Evolutionary conservation across 2,888 invertebrate genomes (phyloP).

Genomic region (Neoaliturus tenellus): DNA sequence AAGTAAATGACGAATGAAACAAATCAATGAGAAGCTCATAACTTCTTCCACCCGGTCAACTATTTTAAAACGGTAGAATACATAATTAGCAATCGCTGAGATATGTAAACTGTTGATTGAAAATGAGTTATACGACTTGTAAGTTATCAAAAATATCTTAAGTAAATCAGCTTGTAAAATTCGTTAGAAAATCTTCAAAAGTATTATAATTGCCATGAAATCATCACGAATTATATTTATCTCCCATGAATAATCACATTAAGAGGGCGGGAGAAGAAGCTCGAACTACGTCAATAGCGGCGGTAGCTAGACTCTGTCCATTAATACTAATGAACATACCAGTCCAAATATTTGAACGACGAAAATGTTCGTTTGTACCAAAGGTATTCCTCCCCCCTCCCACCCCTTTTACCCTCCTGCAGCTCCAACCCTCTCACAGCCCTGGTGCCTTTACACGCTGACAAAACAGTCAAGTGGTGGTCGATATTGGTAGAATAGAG

Average conservation of each 20-base stretch:
- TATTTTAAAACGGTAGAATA: too few relatives aligned
- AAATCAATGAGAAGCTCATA: too few relatives aligned
- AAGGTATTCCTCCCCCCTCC: background rate
- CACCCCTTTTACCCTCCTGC: background rate
- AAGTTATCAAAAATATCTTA: too few relatives aligned
- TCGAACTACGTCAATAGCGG: background rate
- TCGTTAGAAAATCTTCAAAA: too few relatives aligned
- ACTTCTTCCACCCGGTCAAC: too few relatives aligned
- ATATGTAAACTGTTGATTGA: too few relatives aligned
- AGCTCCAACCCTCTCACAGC: background rate
- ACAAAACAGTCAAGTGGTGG: background rate
- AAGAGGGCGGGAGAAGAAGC: background rate
- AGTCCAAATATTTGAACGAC: conserved; percentile 13
- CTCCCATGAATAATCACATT: background rate
- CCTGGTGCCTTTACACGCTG: background rate
- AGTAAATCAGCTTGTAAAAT: too few relatives aligned
- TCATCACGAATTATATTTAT: too few relatives aligned
- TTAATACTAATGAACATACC: conserved; percentile 37
- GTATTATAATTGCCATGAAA: too few relatives aligned
- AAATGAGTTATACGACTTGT: too few relatives aligned
- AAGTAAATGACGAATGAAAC: too few relatives aligned
- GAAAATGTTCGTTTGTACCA: conserved; percentile 15
- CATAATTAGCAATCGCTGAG: too few relatives aligned
- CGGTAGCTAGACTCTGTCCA: background rate
- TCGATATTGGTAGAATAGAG: background rate